These are phyloP conservation scores for Cyprinodon tularosa DNA, from an alignment of 2,113 vertebrate genomes.

Conservation along the genomic window DNA sequence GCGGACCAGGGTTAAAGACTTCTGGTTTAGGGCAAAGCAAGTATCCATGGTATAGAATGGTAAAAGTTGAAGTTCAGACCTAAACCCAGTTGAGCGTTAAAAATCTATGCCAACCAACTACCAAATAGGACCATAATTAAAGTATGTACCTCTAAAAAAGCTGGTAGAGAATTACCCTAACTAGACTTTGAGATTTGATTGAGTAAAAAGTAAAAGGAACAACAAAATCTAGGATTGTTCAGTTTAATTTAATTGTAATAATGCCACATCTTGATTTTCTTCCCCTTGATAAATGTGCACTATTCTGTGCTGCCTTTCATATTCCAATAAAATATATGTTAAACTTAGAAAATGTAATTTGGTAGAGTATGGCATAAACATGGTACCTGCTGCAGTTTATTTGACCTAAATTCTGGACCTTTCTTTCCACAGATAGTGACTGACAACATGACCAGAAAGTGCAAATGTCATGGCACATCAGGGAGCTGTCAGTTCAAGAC, in stretches of 20 bases:
- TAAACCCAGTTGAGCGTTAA: not conserved
- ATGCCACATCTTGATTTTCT: not conserved
- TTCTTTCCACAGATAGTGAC: constrained; percentile 83
- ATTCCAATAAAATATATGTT: not conserved
- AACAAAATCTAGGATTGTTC: no score
- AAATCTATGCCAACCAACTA: no score
- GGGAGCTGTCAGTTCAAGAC: constrained; percentile 96
- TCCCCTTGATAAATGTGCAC: not conserved
- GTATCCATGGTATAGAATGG: not conserved
- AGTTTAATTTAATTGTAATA: no score
- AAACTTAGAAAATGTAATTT: not conserved
- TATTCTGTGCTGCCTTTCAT: not conserved
- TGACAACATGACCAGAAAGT: constrained; percentile 91
- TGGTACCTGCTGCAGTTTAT: not conserved
- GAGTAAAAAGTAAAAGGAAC: no score
- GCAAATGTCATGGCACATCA: constrained; percentile 92
- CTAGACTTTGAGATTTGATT: no score
- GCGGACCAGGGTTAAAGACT: no score
- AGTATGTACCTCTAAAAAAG: not conserved
- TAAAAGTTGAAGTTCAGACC: not conserved
- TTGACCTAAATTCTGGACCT: constrained; percentile 10
- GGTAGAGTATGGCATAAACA: not conserved
- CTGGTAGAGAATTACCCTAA: not conserved
- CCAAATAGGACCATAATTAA: no score
- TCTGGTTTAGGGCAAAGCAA: not conserved